A percentile compares a stretch with the other conserved stretches of the same genome.
Evolutionary conservation across 2,113 vertebrate genomes (phyloP).

Genomic region (Cebidichthys violaceus): DNA sequence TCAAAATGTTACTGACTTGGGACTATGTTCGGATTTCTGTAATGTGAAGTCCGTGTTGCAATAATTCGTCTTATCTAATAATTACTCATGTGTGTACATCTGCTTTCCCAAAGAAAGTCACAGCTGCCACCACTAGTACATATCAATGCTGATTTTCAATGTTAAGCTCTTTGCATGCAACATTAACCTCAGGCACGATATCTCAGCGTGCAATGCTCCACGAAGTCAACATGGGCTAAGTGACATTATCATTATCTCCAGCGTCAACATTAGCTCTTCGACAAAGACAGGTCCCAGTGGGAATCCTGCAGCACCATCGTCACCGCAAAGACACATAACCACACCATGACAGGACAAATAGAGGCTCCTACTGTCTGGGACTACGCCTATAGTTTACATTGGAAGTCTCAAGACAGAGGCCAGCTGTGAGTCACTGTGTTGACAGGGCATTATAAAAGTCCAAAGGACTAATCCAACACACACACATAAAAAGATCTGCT

Average conservation of each 20-base stretch:
- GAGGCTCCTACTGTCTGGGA: constrained; percentile 32
- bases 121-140: background rate
- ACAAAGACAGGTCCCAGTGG: constrained; percentile 24
- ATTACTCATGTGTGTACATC: background rate
- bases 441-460: constrained; percentile 51
- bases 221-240: constrained; percentile 60
- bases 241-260: constrained; percentile 28
- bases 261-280: constrained; percentile 63
- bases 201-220: background rate
- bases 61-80: background rate
- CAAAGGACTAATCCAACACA: constrained; percentile 44
- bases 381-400: constrained; percentile 77
- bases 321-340: constrained; percentile 25
- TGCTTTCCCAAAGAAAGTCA: background rate
- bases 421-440: constrained; percentile 60
- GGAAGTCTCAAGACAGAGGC: constrained; percentile 22
- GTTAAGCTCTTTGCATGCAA: constrained; percentile 1
- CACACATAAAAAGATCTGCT: constrained; percentile 10
- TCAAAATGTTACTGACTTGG: background rate
- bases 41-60: background rate
- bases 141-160: background rate
- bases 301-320: constrained; percentile 20
- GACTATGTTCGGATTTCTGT: background rate
- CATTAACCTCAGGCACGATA: constrained; percentile 1
- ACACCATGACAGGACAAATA: constrained; percentile 73